Conservation (phyloP, 2,113 vertebrate species). For the Antechinus flavipes region DNA sequence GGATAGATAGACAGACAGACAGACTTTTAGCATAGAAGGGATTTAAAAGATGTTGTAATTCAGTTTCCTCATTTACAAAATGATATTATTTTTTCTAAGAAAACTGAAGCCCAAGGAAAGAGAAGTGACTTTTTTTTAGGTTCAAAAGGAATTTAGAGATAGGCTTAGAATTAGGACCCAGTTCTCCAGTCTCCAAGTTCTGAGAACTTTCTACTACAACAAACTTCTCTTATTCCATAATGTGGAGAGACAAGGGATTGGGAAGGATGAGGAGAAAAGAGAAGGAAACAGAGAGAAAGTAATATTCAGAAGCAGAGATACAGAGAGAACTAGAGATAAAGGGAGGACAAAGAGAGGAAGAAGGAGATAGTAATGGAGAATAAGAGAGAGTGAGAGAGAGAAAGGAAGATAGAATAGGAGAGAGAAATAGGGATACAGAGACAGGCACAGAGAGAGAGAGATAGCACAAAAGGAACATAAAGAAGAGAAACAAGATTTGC, state of each 20-base stretch:
- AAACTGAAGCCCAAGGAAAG: neutral
- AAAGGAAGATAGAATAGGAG: too few relatives aligned
- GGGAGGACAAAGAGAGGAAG: neutral
- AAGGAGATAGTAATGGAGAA: too few relatives aligned
- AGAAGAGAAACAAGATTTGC: slow-evolving; percentile 32
- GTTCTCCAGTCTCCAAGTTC: neutral
- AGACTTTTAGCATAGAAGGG: neutral
- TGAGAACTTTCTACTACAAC: neutral
- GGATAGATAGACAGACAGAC: neutral
- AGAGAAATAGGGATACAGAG: neutral
- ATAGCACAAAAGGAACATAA: neutral
- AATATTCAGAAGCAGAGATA: neutral
- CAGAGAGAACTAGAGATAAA: neutral
- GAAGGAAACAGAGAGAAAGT: neutral
- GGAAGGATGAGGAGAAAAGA: neutral
- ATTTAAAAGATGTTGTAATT: neutral
- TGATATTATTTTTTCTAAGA: neutral
- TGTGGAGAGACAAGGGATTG: neutral
- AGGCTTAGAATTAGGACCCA: neutral
- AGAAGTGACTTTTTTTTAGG: neutral
- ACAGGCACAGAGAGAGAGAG: neutral
- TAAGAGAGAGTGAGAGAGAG: neutral
- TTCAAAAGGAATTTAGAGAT: neutral
- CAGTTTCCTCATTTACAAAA: neutral
- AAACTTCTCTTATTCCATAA: neutral